phyloP scores from a whole-genome alignment of 2,888 invertebrate species.

The Stegana nigrithorax region DNA sequence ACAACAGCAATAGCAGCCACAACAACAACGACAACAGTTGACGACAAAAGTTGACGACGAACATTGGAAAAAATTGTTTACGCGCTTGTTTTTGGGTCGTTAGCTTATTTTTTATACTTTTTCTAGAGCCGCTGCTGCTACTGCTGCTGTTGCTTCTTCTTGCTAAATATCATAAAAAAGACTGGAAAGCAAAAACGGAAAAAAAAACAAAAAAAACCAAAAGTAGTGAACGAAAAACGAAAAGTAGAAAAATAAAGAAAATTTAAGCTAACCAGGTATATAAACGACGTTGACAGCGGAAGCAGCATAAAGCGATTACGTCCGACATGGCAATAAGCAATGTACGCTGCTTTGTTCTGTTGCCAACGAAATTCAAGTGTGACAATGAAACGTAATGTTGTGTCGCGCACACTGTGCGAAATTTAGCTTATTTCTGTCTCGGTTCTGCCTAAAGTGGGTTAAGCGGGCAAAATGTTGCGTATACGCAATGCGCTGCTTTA shows the following conservation, averaged over 20 bases:
- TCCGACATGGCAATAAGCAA: too few species aligned
- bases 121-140: too few species aligned
- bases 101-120: not conserved
- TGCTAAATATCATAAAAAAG: constrained; percentile 10
- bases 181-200: not conserved
- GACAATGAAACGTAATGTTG: too few species aligned
- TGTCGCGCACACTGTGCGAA: too few species aligned
- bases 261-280: not conserved
- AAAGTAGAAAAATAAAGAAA: not conserved
- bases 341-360: too few species aligned
- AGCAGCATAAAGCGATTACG: too few species aligned
- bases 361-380: too few species aligned
- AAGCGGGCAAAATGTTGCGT: too few species aligned
- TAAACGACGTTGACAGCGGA: not conserved
- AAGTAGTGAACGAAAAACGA: not conserved
- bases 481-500: too few species aligned
- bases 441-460: too few species aligned
- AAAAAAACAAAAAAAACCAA: not conserved
- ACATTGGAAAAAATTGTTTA: not conserved
- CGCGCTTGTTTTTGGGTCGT: constrained; percentile 2
- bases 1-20: not conserved
- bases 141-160: not conserved
- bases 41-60: not conserved
- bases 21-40: not conserved
- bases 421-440: too few species aligned